Base-by-base conservation (phyloP, 1,140 invertebrate species). In the Sycobia sp. region DNA sequence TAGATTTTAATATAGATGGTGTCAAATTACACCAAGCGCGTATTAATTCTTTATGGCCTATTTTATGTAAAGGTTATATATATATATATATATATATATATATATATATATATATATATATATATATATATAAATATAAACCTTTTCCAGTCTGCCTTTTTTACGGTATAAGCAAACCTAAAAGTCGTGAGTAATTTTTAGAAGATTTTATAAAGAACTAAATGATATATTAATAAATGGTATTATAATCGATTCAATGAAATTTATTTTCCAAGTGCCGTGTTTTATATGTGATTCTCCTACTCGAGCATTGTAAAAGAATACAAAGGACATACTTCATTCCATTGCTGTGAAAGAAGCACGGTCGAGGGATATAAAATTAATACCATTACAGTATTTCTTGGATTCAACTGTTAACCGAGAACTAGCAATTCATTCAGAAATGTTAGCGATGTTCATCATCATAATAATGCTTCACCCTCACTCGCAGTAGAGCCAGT, bases 1-100 rank as follows among this genome's bases (percentile, higher is more conserved):
- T 65, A 11, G 22, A 54, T 41, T 44, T 59, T 22, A 44, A 49
- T 39, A 54, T 59, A 22, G 63, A 59, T 49, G 55, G 63, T 27
- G 54, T 55, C 1, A 11, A 47, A 20, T 14, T 65, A n/a, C 29
- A 22, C 7, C 58, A 53, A 44, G 58, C 56, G 3, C 39, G 41
- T 43, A 2, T 13, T n/a, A 38, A 39, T 13, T 4, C 22, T 46
- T 47, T 65, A 36, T 59, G 56, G 55, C 41, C 49, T 1, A 65
- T 65, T 3, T 36, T 59, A 14, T 38, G 41, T 36, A 41, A 50
- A 54, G 16, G 20, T 22, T 22, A 22, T n/a, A 14, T 34, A 4
- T 13, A 20, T 3, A 20, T 11, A 3, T 14, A 51, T 34, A 25
- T 64, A 20, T 51, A 64, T 58, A n/a, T 36, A 36, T 22, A 22